These are phyloP conservation scores for Silurus meridionalis DNA, from an alignment of 2,113 vertebrate genomes.

Conservation along the genomic window DNA sequence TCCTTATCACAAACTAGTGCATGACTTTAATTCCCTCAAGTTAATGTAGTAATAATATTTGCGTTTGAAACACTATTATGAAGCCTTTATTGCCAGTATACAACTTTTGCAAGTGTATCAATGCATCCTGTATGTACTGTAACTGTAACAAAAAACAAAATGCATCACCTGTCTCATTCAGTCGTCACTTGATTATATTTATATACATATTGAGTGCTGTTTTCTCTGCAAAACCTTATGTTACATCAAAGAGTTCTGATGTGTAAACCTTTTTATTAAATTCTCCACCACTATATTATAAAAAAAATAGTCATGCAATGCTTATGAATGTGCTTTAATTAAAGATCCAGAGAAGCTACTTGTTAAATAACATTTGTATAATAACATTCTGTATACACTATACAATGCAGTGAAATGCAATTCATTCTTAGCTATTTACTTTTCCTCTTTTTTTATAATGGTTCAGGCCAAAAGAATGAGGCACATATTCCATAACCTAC, in stretches of 20 bases:
- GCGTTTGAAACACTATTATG: background rate
- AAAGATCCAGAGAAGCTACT: background rate
- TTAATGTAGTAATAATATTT: background rate
- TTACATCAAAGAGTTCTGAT: too few relatives aligned
- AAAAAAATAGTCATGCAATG: background rate
- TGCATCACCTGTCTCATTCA: too few relatives aligned
- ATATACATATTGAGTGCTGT: background rate
- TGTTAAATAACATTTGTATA: background rate
- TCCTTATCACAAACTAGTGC: background rate
- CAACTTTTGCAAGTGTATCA: background rate
- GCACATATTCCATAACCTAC: background rate
- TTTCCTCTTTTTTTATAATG: background rate
- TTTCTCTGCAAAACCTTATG: too few relatives aligned
- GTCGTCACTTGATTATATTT: background rate
- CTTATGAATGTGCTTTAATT: background rate
- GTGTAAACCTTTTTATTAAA: background rate
- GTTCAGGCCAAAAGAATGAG: background rate
- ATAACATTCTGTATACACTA: too few relatives aligned
- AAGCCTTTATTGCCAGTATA: background rate
- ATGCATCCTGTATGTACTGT: background rate
- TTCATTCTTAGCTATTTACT: background rate
- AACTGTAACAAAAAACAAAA: background rate
- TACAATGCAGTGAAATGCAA: background rate
- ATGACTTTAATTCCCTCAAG: background rate
- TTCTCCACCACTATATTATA: background rate